Conservation (phyloP, 1,140 invertebrate species). For the Apis cerana region DNA sequence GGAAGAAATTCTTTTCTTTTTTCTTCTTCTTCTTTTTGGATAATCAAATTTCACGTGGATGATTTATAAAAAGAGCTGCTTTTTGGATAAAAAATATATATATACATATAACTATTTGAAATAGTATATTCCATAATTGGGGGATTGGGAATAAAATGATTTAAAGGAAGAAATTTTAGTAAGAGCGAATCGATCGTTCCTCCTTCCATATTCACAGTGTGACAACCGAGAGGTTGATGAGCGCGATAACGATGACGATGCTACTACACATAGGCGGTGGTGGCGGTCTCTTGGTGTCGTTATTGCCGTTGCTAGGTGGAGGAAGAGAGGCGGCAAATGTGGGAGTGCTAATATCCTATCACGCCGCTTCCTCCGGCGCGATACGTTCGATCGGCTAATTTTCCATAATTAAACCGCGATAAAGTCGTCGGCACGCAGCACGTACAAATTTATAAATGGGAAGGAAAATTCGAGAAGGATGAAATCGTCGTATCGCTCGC, state of each 20-base stretch:
- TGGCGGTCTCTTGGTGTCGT: slow-evolving; percentile 25
- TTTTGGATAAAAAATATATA: too few species aligned
- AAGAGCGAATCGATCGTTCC: background rate
- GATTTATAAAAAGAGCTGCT: too few species aligned
- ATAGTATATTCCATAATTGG: too few species aligned
- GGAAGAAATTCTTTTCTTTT: background rate
- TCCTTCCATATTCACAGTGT: background rate
- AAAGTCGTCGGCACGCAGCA: slow-evolving; percentile 50
- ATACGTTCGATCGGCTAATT: slow-evolving; percentile 70
- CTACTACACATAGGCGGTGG: background rate
- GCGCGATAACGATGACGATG: slow-evolving; percentile 45
- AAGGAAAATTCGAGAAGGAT: too few species aligned
- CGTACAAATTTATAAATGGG: too few species aligned
- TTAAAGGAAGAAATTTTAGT: background rate
- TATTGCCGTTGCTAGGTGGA: slow-evolving; percentile 31
- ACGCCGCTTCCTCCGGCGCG: slow-evolving; percentile 53
- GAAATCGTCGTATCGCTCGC: too few species aligned
- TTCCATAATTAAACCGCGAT: slow-evolving; percentile 71
- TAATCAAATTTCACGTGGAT: too few species aligned
- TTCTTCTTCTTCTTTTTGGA: background rate
- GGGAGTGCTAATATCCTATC: slow-evolving; percentile 62
- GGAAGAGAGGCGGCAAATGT: slow-evolving; percentile 51
- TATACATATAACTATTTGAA: too few species aligned
- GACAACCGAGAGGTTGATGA: slow-evolving; percentile 28
- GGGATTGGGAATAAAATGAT: too few species aligned